phyloP scores from a whole-genome alignment of 1,140 invertebrate species.

The Macrocentrus cingulum region DNA sequence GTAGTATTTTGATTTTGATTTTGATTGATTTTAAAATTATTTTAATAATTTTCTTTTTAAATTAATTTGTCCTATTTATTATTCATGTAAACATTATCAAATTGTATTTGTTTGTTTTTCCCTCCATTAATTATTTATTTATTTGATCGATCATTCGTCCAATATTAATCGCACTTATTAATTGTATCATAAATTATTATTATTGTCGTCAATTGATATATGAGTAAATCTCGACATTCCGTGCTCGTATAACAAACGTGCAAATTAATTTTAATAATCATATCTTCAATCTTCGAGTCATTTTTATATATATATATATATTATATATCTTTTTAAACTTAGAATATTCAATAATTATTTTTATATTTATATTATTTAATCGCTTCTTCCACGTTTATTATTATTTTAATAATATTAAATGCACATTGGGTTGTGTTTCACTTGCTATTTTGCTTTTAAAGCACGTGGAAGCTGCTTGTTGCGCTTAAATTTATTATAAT shows the following conservation, averaged over 20 bases:
- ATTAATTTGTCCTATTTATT: conserved; percentile 12
- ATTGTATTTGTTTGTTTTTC: not conserved
- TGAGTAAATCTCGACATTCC: conserved; percentile 54
- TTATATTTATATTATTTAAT: not conserved
- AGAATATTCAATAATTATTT: not conserved
- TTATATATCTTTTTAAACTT: not conserved
- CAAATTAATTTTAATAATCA: conserved; percentile 52
- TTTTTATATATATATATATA: not conserved
- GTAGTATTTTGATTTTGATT: not conserved
- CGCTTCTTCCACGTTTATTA: not conserved
- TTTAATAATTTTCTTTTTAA: conserved; percentile 7
- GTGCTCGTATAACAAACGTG: conserved; percentile 52
- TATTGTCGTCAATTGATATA: conserved; percentile 43
- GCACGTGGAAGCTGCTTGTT: too few relatives aligned
- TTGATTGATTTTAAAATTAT: not conserved
- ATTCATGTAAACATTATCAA: not conserved
- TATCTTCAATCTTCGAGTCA: conserved; percentile 20
- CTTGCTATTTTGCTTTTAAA: too few relatives aligned
- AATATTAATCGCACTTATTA: conserved; percentile 10
- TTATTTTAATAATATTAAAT: too few relatives aligned
- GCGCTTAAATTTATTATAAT: too few relatives aligned
- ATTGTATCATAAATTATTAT: conserved; percentile 47
- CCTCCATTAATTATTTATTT: not conserved
- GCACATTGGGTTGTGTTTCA: too few relatives aligned
- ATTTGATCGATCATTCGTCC: conserved; percentile 6